Evolutionary conservation across 1,140 invertebrate genomes (phyloP), one percentile per base, ranked within the genome.

Genomic region (Drosophila nebulosa): DNA sequence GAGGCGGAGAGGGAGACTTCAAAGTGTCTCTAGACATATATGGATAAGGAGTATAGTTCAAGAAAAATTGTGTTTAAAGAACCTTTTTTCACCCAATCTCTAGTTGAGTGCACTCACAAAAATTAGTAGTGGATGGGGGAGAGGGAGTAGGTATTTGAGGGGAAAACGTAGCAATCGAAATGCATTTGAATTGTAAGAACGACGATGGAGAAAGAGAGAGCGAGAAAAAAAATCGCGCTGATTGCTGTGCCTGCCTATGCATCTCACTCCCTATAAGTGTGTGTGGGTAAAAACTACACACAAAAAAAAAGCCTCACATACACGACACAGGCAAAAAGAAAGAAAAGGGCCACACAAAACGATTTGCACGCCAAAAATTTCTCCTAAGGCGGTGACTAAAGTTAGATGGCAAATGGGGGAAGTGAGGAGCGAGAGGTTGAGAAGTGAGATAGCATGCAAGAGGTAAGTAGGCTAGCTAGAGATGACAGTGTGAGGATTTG

Each of bases 111-210:
- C 78, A 81, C 81, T 86, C 65, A 63, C 64, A 65, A 65, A 75
- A 42, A 78, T 52, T 36, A 12, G 3, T 36, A 12, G n/a, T n/a
- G 35, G 30, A 7, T 39, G 16, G 39, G 6, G n/a, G n/a, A 36
- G n/a, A 5, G 39, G 16, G 39, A 9, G 14, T 0, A 9, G 36
- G 36, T 42, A 9, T 6, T 30, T 30, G 27, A 30, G 7, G 27
- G n/a, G 72, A 65, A 70, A 78, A 79, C 76, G 77, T 67, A 88
- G 83, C 78, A 88, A 88, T 89, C 75, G 83, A 89, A 86, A 78
- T 88, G 75, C 84, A 88, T 88, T 89, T 78, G 78, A 83, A 79
- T 46, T 46, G 39, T 46, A 21, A 79, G 68, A 51, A 68, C 57
- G 27, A 53, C 74, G 27, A 53, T 46, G 60, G 27, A 58, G 39